Conservation (phyloP, 1,140 invertebrate species). For the Globodera ellingtonae region DNA sequence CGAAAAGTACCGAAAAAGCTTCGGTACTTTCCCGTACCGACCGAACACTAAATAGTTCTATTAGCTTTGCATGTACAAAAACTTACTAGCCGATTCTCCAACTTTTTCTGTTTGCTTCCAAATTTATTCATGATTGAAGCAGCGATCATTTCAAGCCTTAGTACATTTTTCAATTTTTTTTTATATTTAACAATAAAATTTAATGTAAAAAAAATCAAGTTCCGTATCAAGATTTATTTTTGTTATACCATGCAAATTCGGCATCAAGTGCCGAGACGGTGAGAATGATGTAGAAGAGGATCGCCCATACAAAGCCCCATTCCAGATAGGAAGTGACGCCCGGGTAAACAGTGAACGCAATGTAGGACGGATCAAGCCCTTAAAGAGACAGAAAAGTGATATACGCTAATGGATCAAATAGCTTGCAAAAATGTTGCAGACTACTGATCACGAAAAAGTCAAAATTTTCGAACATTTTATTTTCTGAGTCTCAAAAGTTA, state of each 20-base stretch:
- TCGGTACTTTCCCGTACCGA: too few relatives aligned
- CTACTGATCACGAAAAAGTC: too few relatives aligned
- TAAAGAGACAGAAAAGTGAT: slow-evolving; percentile 34
- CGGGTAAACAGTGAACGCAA: slow-evolving; percentile 61
- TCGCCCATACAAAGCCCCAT: slow-evolving; percentile 57
- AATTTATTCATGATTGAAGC: slow-evolving; percentile 61
- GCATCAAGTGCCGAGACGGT: slow-evolving; percentile 58
- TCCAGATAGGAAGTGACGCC: slow-evolving; percentile 61
- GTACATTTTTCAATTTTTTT: too few relatives aligned
- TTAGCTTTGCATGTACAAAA: background rate
- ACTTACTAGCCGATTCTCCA: slow-evolving; percentile 48
- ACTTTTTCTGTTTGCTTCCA: slow-evolving; percentile 42
- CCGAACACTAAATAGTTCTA: too few relatives aligned
- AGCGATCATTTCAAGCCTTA: slow-evolving; percentile 62
- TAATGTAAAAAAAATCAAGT: background rate
- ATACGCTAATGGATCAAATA: too few relatives aligned
- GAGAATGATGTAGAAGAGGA: slow-evolving; percentile 59
- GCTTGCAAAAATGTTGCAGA: too few relatives aligned
- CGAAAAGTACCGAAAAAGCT: too few relatives aligned
- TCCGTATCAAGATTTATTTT: background rate
- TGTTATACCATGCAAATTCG: slow-evolving; percentile 60
- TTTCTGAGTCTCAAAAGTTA: too few relatives aligned
- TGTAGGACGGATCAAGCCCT: slow-evolving; percentile 55
- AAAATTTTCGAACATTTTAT: too few relatives aligned
- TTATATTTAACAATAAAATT: too few relatives aligned